Evolutionary conservation across 2,797 vertebrate species (phyloP).

Genomic region (Scyliorhinus canicula): DNA sequence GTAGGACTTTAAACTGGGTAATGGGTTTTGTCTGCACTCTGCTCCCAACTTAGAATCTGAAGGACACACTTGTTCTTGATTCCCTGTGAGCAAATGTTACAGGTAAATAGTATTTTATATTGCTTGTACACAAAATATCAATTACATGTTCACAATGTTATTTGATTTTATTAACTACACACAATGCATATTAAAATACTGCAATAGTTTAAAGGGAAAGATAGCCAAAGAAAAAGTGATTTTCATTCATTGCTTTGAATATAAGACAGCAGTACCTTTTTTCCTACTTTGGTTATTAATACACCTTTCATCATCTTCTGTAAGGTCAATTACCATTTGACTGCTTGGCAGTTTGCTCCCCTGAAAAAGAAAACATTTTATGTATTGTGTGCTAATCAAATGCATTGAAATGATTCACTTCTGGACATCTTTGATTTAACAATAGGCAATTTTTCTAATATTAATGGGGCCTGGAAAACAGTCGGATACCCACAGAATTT

Average conservation of each 20-base stretch:
- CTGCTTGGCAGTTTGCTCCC: background rate
- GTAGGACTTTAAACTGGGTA: background rate
- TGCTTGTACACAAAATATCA: background rate
- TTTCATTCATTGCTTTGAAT: conserved; percentile 4
- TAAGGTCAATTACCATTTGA: conserved; percentile 24
- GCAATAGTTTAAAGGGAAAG: background rate
- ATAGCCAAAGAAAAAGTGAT: background rate
- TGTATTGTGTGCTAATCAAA: background rate
- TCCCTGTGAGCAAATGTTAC: background rate
- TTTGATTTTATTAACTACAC: background rate
- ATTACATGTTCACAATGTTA: background rate
- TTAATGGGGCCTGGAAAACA: background rate
- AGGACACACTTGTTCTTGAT: background rate
- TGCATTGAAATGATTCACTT: background rate
- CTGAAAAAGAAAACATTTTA: background rate
- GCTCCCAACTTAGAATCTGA: background rate
- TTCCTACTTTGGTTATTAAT: background rate
- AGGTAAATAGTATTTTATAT: background rate
- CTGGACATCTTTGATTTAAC: background rate
- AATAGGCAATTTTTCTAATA: background rate
- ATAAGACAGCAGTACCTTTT: background rate
- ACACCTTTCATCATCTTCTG: background rate
- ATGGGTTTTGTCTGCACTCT: background rate
- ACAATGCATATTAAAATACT: background rate
- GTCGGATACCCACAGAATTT: background rate